Evolutionary conservation across 1,140 invertebrate species (phyloP).

Genomic region (Drosophila kohkoa): DNA sequence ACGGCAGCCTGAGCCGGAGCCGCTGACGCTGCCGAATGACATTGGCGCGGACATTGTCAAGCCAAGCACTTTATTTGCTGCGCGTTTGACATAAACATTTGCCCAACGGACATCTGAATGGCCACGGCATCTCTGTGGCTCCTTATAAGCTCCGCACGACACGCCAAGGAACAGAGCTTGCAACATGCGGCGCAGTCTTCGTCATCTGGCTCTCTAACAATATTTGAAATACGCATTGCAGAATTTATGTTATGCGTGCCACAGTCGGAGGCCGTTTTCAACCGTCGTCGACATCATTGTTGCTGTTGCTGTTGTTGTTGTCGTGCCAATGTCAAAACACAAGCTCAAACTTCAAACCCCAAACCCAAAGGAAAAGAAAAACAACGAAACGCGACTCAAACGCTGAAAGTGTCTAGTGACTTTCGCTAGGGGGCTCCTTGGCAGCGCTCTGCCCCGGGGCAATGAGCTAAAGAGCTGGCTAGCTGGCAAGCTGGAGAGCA

Average conservation of each 20-base stretch:
- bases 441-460: not conserved
- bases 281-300: not conserved
- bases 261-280: constrained; percentile 41
- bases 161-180: constrained; percentile 56
- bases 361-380: constrained; percentile 30
- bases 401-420: constrained; percentile 77
- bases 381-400: not conserved
- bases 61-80: constrained; percentile 81
- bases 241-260: constrained; percentile 82
- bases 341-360: constrained; percentile 30
- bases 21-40: constrained; percentile 50
- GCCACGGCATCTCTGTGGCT: constrained; percentile 75
- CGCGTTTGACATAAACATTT: constrained; percentile 82
- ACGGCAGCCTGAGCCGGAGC: constrained; percentile 31
- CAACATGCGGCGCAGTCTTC: constrained; percentile 38
- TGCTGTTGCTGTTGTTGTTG: not conserved
- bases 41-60: constrained; percentile 78
- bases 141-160: constrained; percentile 73
- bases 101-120: constrained; percentile 81
- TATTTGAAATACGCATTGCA: constrained; percentile 82
- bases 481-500: constrained; percentile 18
- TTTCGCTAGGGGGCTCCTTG: constrained; percentile 64
- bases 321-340: constrained; percentile 36
- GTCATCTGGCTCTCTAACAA: constrained; percentile 64
- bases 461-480: constrained; percentile 11